These are phyloP conservation scores for Cyclopterus lumpus DNA, from an alignment of 2,797 vertebrate genomes.

Conservation along the genomic window DNA sequence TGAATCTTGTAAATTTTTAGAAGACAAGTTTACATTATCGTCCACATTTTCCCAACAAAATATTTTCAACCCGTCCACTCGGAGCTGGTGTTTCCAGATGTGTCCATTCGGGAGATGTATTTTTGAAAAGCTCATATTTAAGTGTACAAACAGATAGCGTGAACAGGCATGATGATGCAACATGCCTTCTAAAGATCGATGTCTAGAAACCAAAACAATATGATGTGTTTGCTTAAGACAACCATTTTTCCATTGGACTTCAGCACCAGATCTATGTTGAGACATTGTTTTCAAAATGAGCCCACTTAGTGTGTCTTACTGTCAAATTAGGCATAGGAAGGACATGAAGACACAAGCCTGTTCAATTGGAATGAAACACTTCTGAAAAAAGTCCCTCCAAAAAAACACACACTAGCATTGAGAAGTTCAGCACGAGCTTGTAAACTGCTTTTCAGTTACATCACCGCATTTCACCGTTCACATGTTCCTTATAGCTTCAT, in stretches of 20 bases:
- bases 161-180: neutral
- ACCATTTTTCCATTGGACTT: no score
- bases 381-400: neutral
- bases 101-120: no score
- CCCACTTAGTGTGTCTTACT: neutral
- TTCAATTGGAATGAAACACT: neutral
- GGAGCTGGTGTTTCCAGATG: neutral
- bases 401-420: neutral
- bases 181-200: no score
- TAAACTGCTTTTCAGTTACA: neutral
- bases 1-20: neutral
- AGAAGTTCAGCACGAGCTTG: neutral
- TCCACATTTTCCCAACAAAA: neutral
- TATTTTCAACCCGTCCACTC: no score
- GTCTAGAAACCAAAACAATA: no score
- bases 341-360: neutral
- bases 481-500: constrained; percentile 10
- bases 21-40: no score
- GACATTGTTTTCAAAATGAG: neutral
- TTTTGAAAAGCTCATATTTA: neutral
- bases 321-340: neutral
- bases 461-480: neutral
- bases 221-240: no score
- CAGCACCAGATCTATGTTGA: no score
- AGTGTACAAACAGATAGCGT: neutral